Percentiles rank a stretch among this genome's conserved stretches.
Conservation (phyloP, 92 coral and sea anemone species). For the Diadumene lineata region DNA sequence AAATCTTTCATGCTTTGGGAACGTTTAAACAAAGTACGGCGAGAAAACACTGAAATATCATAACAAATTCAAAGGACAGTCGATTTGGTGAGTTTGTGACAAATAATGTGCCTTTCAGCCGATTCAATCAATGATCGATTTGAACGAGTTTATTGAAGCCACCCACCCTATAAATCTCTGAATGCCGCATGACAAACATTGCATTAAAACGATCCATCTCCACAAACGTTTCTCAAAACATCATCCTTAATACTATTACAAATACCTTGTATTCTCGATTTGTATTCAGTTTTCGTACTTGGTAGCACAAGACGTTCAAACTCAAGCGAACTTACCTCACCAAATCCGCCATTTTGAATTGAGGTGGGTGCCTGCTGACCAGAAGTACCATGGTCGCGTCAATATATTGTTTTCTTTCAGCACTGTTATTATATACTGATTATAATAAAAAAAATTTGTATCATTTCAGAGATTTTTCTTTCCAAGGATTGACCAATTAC, state of each 20-base stretch:
- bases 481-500: too few species aligned
- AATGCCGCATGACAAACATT: not conserved
- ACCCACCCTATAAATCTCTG: not conserved
- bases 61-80: not conserved
- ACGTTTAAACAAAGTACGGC: not conserved
- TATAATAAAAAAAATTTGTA: too few species aligned
- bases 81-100: not conserved
- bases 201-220: not conserved
- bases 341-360: slow-evolving; percentile 54
- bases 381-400: not conserved
- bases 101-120: not conserved
- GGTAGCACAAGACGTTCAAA: slow-evolving; percentile 13
- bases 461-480: too few species aligned
- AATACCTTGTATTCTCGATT: slow-evolving; percentile 28
- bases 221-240: not conserved
- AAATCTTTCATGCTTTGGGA: too few species aligned
- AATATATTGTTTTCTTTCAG: not conserved
- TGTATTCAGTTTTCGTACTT: not conserved
- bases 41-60: not conserved
- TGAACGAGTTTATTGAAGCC: slow-evolving; percentile 2
- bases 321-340: slow-evolving; percentile 20
- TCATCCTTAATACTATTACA: not conserved
- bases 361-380: slow-evolving; percentile 9
- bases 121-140: not conserved
- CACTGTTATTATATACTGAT: too few species aligned